phyloP scores from a whole-genome alignment of 92 coral and sea anemone genomes.

The Porites evermanni region DNA sequence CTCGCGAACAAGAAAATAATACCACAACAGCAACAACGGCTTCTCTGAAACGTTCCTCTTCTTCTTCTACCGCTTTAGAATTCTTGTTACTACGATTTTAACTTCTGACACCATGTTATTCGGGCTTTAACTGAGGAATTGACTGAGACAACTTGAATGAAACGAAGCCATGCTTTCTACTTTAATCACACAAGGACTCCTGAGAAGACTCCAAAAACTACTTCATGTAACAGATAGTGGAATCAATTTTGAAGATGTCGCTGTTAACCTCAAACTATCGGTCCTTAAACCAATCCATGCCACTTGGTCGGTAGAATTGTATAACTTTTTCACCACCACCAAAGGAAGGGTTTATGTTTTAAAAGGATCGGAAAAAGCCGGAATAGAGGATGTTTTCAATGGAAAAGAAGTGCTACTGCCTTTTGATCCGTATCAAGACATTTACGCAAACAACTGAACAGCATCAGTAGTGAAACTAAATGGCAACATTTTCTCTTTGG shows the following conservation, averaged over 20 bases:
- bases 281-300: constrained; percentile 63
- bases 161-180: too few species aligned
- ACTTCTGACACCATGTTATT: too few species aligned
- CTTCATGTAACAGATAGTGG: constrained; percentile 19
- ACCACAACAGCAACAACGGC: too few species aligned
- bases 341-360: constrained; percentile 38
- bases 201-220: too few species aligned
- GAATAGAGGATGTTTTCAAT: constrained; percentile 42
- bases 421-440: constrained; percentile 32
- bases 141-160: too few species aligned
- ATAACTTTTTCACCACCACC: constrained; percentile 52
- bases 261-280: constrained; percentile 54
- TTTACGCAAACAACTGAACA: constrained; percentile 37
- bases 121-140: too few species aligned
- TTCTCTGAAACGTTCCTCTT: too few species aligned
- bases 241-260: constrained; percentile 42
- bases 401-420: constrained; percentile 49
- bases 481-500: constrained; percentile 52
- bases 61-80: too few species aligned
- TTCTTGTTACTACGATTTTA: too few species aligned
- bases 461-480: constrained; percentile 43
- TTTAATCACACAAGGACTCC: too few species aligned
- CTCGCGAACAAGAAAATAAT: too few species aligned
- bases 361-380: constrained; percentile 67
- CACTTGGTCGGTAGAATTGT: constrained; percentile 56